phyloP scores from a whole-genome alignment of 2,888 invertebrate genomes.

The Octodonta nipae region DNA sequence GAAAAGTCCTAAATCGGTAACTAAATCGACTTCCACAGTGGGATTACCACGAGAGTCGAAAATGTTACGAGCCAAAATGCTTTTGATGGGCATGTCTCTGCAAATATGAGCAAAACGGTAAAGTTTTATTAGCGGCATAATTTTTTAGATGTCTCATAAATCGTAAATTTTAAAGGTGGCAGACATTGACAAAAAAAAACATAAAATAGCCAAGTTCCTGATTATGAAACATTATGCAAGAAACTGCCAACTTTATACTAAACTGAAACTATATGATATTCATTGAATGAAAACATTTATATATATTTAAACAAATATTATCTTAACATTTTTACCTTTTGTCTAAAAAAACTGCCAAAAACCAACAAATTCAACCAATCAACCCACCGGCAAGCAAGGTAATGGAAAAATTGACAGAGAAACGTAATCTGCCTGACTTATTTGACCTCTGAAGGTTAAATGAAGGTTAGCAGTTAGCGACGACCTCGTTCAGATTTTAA shows the following conservation, averaged over 20 bases:
- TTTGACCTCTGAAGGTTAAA: background rate
- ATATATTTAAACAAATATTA: background rate
- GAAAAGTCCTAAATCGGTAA: conserved; percentile 69
- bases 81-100: conserved; percentile 70
- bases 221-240: too few relatives aligned
- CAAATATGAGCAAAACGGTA: conserved; percentile 5
- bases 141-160: background rate
- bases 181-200: conserved; percentile 4
- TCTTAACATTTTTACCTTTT: background rate
- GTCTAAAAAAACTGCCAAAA: background rate
- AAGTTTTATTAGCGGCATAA: conserved; percentile 5
- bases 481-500: background rate
- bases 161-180: background rate
- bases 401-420: background rate
- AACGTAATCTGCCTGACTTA: too few relatives aligned
- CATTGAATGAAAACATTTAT: too few relatives aligned
- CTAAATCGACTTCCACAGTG: conserved; percentile 87
- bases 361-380: background rate
- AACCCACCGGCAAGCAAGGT: conserved; percentile 1
- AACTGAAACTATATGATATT: too few relatives aligned
- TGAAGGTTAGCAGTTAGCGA: background rate
- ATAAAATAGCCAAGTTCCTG: too few relatives aligned
- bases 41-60: conserved; percentile 99
- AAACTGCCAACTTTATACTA: too few relatives aligned
- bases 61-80: conserved; percentile 90